phyloP scores from a whole-genome alignment of 2,797 vertebrate genomes.

The Myotis myotis region DNA sequence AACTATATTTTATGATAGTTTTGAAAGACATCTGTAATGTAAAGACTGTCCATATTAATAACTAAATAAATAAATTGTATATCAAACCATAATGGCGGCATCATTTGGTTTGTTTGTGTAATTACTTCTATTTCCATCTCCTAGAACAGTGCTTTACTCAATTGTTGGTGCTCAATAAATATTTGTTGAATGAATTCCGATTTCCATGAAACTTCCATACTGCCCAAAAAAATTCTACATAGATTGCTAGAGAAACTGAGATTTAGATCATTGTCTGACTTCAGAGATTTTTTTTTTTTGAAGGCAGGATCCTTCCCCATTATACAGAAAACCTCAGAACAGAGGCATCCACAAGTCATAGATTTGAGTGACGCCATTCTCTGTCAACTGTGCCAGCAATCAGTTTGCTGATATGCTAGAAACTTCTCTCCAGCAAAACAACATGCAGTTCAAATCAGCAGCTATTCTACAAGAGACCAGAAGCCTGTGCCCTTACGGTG shows the following conservation, averaged over 20 bases:
- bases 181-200: neutral
- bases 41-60: conserved; percentile 68
- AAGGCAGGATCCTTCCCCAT: neutral
- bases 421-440: neutral
- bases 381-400: neutral
- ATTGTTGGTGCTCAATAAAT: neutral
- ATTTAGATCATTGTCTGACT: neutral
- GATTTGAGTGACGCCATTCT: neutral
- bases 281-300: neutral
- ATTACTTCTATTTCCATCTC: neutral
- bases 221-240: neutral
- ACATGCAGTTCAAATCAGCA: neutral
- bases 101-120: conserved; percentile 39
- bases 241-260: neutral
- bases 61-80: conserved; percentile 71
- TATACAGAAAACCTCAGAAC: neutral
- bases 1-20: conserved; percentile 63
- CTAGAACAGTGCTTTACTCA: neutral
- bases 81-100: conserved; percentile 45
- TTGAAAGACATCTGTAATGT: conserved; percentile 67
- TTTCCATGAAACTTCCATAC: neutral
- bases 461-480: neutral
- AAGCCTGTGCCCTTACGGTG: neutral
- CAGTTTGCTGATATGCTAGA: neutral
- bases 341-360: neutral